phyloP scores from a whole-genome alignment of 2,888 invertebrate species.

The Monoplex corrugatus region DNA sequence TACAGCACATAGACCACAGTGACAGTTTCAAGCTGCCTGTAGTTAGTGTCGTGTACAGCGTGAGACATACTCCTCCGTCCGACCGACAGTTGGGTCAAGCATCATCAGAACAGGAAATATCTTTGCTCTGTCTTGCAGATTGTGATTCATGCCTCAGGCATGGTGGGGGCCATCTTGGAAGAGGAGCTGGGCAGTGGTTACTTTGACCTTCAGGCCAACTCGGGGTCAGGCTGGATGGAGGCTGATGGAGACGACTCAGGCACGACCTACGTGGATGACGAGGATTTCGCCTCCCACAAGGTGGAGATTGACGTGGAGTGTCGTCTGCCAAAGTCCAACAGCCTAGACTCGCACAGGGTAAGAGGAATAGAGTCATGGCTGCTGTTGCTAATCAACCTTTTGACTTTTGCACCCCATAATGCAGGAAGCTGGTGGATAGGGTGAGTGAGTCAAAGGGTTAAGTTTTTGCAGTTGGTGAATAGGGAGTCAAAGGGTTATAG shows the following conservation, averaged over 20 bases:
- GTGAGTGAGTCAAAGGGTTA: no score
- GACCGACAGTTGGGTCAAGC: no score
- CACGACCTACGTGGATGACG: slow-evolving; percentile 69
- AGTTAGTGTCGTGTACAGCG: no score
- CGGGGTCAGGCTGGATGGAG: slow-evolving; percentile 57
- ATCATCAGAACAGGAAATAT: no score
- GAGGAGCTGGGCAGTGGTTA: slow-evolving; percentile 68
- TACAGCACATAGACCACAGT: no score
- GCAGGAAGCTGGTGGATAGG: no score
- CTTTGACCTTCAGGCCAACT: slow-evolving; percentile 57
- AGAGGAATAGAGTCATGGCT: neutral
- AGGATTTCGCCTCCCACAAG: slow-evolving; percentile 62
- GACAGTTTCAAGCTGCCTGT: no score
- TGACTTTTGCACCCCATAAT: no score
- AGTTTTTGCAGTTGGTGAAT: no score
- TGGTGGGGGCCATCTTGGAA: slow-evolving; percentile 54
- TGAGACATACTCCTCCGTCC: no score
- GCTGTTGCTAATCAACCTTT: no score
- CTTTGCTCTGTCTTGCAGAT: slow-evolving; percentile 58
- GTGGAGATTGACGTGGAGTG: slow-evolving; percentile 62
- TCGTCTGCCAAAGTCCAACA: slow-evolving; percentile 34
- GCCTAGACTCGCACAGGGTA: neutral
- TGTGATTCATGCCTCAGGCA: slow-evolving; percentile 61
- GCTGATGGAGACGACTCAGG: slow-evolving; percentile 19
- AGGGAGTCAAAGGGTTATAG: no score